Conservation (phyloP, 2,113 vertebrate species). For the Rousettus leschenaultii region DNA sequence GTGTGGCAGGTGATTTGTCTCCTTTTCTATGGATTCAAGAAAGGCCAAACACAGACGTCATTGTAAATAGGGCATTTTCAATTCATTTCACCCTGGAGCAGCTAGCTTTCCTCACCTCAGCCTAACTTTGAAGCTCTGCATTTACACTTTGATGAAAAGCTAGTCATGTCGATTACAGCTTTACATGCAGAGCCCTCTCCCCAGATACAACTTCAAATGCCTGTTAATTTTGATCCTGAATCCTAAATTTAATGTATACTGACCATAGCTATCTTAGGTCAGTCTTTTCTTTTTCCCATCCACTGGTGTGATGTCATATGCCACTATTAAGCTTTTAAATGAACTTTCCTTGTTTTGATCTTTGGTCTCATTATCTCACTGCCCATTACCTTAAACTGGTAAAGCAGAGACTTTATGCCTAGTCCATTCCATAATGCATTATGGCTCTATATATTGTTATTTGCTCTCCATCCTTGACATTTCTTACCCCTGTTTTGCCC, state of each 20-base stretch:
- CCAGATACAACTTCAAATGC: neutral
- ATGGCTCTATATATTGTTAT: neutral
- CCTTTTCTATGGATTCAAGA: neutral
- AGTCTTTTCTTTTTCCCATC: neutral
- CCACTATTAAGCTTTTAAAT: conserved; percentile 13
- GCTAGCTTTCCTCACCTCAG: neutral
- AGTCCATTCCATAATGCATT: neutral
- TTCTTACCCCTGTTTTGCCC: conserved; percentile 13
- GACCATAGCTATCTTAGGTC: neutral
- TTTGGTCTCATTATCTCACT: conserved; percentile 45
- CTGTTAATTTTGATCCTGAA: conserved; percentile 14
- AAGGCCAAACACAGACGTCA: neutral
- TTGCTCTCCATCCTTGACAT: neutral
- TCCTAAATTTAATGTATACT: neutral
- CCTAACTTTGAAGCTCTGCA: neutral
- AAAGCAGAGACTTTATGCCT: neutral
- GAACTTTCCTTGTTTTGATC: conserved; percentile 39
- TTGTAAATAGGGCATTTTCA: neutral
- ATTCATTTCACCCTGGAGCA: neutral
- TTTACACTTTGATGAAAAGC: conserved; percentile 46
- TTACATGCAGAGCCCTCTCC: neutral
- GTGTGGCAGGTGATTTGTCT: neutral
- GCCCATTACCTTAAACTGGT: neutral
- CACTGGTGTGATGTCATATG: neutral
- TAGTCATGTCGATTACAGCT: neutral